These are phyloP conservation scores for Coendou prehensilis DNA, from an alignment of 2,797 vertebrate species.

Conservation along the genomic window DNA sequence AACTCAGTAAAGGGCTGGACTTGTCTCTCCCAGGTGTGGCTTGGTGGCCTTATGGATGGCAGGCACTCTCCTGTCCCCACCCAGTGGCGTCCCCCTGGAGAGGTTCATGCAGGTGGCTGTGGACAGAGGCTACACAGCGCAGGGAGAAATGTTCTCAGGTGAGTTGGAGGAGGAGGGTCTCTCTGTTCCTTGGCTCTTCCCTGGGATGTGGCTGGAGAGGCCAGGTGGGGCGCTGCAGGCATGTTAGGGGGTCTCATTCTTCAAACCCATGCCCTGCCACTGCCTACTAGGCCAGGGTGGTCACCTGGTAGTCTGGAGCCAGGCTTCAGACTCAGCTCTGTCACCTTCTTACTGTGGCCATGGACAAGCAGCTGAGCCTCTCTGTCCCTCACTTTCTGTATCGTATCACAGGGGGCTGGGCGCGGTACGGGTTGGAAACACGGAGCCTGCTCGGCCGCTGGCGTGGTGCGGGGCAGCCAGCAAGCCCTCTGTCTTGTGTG, in stretches of 20 bases:
- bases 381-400: not conserved
- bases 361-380: not conserved
- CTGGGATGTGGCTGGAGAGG: not conserved
- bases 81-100: slow-evolving; percentile 87
- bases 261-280: not conserved
- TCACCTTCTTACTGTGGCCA: not conserved
- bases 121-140: slow-evolving; percentile 91
- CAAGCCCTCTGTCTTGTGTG: not conserved
- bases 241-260: fast-evolving
- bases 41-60: slow-evolving; percentile 97
- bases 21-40: slow-evolving; percentile 91
- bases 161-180: not conserved
- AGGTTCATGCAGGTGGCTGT: slow-evolving; percentile 89
- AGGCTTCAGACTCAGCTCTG: not conserved
- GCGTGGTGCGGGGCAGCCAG: not conserved
- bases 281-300: not conserved
- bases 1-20: not conserved
- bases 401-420: not conserved
- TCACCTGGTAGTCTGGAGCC: not conserved
- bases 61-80: slow-evolving; percentile 87
- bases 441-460: fast-evolving
- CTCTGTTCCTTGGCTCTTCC: not conserved
- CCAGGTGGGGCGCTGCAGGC: not conserved
- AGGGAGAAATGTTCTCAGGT: slow-evolving; percentile 98
- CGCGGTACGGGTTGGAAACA: not conserved